phyloP scores from a whole-genome alignment of 2,797 vertebrate genomes.

The Florisuga fusca region DNA sequence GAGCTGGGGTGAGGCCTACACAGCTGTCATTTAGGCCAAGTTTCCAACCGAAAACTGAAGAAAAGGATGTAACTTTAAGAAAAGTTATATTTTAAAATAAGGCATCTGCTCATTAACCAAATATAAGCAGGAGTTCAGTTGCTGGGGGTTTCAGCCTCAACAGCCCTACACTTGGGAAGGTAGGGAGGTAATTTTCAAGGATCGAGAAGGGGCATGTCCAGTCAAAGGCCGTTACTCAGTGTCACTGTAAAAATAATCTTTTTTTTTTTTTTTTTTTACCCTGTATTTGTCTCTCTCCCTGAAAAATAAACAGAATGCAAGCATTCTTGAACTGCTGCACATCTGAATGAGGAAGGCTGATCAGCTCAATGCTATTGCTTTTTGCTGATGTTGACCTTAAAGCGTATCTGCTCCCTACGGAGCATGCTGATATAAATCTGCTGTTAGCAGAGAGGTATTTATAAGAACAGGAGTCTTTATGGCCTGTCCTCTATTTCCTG shows the following conservation, averaged over 20 bases:
- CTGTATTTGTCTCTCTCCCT: background rate
- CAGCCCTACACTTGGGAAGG: background rate
- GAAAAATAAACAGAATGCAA: background rate
- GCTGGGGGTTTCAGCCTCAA: background rate
- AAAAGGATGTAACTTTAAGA: constrained; percentile 79
- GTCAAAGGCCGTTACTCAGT: background rate
- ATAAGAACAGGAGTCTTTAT: background rate
- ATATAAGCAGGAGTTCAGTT: constrained; percentile 11
- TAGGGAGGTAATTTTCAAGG: background rate
- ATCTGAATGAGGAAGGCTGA: background rate
- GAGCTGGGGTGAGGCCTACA: constrained; percentile 86
- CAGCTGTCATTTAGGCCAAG: constrained; percentile 91
- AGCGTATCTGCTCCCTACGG: background rate
- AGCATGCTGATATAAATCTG: background rate
- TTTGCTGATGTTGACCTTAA: background rate
- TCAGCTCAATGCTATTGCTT: background rate
- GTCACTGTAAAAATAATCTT: constrained; percentile 5
- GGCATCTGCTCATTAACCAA: constrained; percentile 63
- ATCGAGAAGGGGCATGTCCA: constrained; percentile 14
- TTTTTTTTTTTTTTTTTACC: background rate
- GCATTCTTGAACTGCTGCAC: background rate
- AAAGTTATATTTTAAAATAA: constrained; percentile 79
- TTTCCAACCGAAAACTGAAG: constrained; percentile 85
- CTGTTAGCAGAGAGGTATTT: background rate
- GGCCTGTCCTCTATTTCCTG: background rate